A percentile compares a stretch with the other conserved stretches of the same genome.
phyloP scores from a whole-genome alignment of 2,113 vertebrate species.

The Chaetodon trifascialis region DNA sequence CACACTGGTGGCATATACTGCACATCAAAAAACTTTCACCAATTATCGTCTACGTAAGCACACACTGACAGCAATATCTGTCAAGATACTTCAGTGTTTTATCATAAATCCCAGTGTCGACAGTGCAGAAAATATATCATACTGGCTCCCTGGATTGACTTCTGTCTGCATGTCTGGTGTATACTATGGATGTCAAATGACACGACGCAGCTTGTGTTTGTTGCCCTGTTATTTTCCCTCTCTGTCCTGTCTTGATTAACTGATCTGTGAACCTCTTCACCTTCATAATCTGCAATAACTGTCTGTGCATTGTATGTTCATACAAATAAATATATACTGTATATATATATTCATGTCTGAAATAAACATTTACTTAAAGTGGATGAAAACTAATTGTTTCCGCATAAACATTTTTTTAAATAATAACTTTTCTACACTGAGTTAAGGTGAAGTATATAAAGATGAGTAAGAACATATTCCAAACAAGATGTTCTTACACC shows the following conservation, averaged over 20 bases:
- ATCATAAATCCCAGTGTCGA: not conserved
- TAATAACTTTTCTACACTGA: not conserved
- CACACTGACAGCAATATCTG: not conserved
- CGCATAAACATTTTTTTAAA: not conserved
- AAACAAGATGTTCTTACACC: not conserved
- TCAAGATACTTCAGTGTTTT: not conserved
- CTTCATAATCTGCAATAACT: constrained; percentile 61
- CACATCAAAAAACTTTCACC: not conserved
- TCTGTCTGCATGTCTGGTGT: not conserved
- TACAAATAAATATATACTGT: constrained; percentile 47
- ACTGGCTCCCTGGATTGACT: not conserved
- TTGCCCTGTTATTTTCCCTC: constrained; percentile 21
- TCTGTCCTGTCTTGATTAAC: constrained; percentile 36
- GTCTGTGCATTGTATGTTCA: constrained; percentile 64
- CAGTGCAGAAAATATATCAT: not conserved
- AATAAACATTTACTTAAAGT: constrained; percentile 74
- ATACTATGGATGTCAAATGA: not conserved
- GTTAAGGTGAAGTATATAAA: not conserved
- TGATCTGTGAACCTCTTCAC: constrained; percentile 55
- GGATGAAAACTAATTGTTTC: not conserved
- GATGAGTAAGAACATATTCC: no score
- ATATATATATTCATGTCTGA: constrained; percentile 58
- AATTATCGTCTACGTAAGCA: not conserved
- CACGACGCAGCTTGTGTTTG: constrained; percentile 6
- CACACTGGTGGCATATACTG: not conserved